Conservation (phyloP, 1,140 invertebrate genomes). For the Zaprionus ornatus region DNA sequence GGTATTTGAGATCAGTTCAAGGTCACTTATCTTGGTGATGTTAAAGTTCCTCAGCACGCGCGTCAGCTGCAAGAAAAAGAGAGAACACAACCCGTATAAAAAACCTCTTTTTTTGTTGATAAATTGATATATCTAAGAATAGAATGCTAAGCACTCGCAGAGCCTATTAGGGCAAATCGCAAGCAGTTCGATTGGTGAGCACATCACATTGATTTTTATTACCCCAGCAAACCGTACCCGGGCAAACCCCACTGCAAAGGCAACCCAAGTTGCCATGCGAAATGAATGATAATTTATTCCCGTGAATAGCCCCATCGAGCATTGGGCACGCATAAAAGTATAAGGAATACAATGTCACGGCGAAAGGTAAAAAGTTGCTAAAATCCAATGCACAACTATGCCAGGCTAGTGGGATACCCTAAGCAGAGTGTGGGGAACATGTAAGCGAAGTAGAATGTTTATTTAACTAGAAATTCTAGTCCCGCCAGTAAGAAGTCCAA, state of each 20-base stretch:
- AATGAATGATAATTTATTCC: conserved; percentile 78
- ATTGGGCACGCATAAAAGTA: conserved; percentile 59
- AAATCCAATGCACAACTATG: neutral
- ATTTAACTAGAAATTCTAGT: neutral
- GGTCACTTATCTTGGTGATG: conserved; percentile 87
- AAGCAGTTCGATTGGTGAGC: conserved; percentile 18
- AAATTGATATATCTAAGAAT: conserved; percentile 2
- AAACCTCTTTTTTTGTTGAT: neutral
- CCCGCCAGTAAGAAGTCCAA: neutral
- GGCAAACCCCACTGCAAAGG: neutral
- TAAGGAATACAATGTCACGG: conserved; percentile 36
- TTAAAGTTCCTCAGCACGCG: conserved; percentile 88
- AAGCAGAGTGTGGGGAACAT: neutral
- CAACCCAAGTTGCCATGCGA: conserved; percentile 33
- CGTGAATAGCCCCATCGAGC: conserved; percentile 64
- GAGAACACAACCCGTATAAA: conserved; percentile 28
- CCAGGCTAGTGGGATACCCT: neutral
- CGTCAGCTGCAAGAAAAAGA: conserved; percentile 85
- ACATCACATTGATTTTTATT: conserved; percentile 45
- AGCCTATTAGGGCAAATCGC: conserved; percentile 19
- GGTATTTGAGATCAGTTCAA: conserved; percentile 88
- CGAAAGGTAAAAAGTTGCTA: conserved; percentile 39
- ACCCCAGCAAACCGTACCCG: neutral
- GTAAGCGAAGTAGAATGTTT: neutral
- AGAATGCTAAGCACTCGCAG: neutral